These are phyloP conservation scores for Dascyllus trimaculatus DNA, from an alignment of 2,113 vertebrate species.

Conservation along the genomic window DNA sequence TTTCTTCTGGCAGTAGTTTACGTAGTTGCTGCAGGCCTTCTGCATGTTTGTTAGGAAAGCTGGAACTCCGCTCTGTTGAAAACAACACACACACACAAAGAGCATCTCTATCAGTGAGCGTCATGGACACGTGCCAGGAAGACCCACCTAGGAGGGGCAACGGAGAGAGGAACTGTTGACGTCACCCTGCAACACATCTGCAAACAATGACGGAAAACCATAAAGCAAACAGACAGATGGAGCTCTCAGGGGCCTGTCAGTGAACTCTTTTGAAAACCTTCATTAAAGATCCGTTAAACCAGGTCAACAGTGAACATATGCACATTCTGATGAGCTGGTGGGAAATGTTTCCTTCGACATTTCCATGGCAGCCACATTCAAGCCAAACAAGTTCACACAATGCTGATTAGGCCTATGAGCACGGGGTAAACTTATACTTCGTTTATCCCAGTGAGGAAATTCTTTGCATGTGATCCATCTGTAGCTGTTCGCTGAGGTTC, in stretches of 20 bases:
- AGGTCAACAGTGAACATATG: conserved; percentile 1
- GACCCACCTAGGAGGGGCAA: conserved; percentile 45
- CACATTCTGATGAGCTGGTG: not conserved
- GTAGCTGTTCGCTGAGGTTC: not conserved
- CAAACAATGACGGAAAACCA: conserved; percentile 1
- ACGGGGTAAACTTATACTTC: not conserved
- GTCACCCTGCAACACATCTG: conserved; percentile 59
- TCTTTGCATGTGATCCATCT: conserved; percentile 15
- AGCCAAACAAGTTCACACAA: too few relatives aligned
- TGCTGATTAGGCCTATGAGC: too few relatives aligned
- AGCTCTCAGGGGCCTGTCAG: not conserved
- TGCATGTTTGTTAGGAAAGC: conserved; percentile 89
- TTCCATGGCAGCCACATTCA: too few relatives aligned
- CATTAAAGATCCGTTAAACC: conserved; percentile 1
- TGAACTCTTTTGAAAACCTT: conserved; percentile 27
- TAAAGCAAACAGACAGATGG: not conserved
- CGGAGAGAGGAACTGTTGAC: conserved; percentile 8
- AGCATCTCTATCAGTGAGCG: conserved; percentile 18
- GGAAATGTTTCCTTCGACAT: not conserved
- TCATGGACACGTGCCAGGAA: conserved; percentile 19
- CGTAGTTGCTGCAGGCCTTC: conserved; percentile 89
- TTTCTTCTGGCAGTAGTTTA: conserved; percentile 71
- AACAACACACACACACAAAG: not conserved
- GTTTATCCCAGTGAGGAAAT: conserved; percentile 6
- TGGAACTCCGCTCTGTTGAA: conserved; percentile 90